phyloP scores from a whole-genome alignment of 2,888 invertebrate genomes.

The Vanessa cardui region DNA sequence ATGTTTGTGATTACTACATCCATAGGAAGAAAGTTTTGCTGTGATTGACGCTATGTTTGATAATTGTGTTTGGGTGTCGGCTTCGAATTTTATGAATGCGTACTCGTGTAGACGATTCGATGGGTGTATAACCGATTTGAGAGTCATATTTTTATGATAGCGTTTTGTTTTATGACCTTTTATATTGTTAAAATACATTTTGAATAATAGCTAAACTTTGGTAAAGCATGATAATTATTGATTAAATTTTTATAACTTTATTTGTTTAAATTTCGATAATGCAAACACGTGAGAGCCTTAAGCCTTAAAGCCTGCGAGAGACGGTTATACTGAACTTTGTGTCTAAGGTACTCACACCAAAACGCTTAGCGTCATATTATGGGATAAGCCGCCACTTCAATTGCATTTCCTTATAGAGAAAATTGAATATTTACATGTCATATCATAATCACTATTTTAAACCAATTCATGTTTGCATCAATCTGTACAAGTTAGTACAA shows the following conservation, averaged over 20 bases:
- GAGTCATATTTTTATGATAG: neutral
- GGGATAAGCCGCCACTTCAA: neutral
- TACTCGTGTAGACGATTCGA: neutral
- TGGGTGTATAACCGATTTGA: neutral
- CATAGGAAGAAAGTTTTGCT: slow-evolving; percentile 58
- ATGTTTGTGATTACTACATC: slow-evolving; percentile 72
- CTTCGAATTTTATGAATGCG: slow-evolving; percentile 32
- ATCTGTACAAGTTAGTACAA: no score
- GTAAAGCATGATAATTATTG: no score
- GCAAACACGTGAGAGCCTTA: neutral
- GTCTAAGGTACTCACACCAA: neutral
- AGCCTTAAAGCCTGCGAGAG: slow-evolving; percentile 6
- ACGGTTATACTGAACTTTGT: neutral
- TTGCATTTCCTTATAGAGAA: neutral
- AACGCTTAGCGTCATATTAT: no score
- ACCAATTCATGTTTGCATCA: no score
- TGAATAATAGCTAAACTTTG: no score
- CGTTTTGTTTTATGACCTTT: neutral
- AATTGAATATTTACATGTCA: no score
- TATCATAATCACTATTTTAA: no score
- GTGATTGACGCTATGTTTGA: slow-evolving; percentile 64
- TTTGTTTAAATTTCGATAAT: neutral
- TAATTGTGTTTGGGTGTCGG: slow-evolving; percentile 54
- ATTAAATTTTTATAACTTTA: no score
- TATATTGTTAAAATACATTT: no score